A percentile compares a stretch with the other conserved stretches of the same genome.
Conservation (phyloP, 2,888 invertebrate species). For the Cryptosula pallasiana region DNA sequence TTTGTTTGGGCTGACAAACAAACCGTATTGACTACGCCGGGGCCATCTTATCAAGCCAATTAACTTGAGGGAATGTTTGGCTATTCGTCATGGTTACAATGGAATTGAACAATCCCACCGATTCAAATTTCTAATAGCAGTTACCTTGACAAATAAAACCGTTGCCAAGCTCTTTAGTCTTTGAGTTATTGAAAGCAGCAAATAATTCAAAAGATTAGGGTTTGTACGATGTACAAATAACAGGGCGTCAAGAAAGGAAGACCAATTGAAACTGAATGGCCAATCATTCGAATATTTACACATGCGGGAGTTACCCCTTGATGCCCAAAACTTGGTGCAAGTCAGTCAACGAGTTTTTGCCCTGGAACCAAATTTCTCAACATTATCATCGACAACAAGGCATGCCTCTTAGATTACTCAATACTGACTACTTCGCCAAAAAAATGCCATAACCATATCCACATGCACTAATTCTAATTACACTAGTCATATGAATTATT, state of each 20-base stretch:
- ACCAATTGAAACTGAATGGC: not conserved
- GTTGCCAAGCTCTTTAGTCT: constrained; percentile 16
- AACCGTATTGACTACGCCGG: not conserved
- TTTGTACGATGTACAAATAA: not conserved
- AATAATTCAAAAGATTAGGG: not conserved
- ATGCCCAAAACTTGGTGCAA: too few relatives aligned
- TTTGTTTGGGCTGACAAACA: constrained; percentile 21
- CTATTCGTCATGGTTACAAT: constrained; percentile 17
- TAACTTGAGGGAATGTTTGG: constrained; percentile 4
- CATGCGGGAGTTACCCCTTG: too few relatives aligned
- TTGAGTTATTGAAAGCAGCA: not conserved
- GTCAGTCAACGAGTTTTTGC: too few relatives aligned
- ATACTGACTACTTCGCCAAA: too few relatives aligned
- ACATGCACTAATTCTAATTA: too few relatives aligned
- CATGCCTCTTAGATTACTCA: too few relatives aligned
- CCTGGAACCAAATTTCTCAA: too few relatives aligned
- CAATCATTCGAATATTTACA: too few relatives aligned
- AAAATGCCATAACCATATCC: too few relatives aligned
- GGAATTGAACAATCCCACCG: not conserved
- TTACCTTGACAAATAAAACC: constrained; percentile 23
- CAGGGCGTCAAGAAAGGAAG: not conserved
- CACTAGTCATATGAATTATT: too few relatives aligned
- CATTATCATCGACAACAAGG: too few relatives aligned
- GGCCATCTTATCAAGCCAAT: constrained; percentile 16
- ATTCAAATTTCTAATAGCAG: constrained; percentile 4